These are phyloP conservation scores for Labeo rohita DNA, from an alignment of 2,113 vertebrate species.

Conservation along the genomic window DNA sequence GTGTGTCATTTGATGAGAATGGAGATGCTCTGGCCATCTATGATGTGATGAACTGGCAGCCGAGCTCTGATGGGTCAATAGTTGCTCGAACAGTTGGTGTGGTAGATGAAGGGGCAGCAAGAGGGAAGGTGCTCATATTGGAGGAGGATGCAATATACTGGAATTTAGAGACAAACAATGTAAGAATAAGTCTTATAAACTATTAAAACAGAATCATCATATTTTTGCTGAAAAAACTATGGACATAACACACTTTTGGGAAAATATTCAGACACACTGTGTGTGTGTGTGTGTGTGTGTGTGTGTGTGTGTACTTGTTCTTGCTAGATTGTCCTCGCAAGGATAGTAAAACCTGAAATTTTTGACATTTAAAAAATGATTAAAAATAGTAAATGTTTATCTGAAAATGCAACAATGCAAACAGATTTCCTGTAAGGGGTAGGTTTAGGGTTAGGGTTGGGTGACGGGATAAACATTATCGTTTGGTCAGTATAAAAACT, in stretches of 20 bases:
- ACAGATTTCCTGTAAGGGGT: too few species aligned
- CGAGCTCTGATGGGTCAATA: constrained; percentile 11
- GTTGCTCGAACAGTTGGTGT: constrained; percentile 35
- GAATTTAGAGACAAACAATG: constrained; percentile 1
- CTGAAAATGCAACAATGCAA: too few species aligned
- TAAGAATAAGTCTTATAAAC: not conserved
- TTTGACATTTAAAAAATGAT: too few species aligned
- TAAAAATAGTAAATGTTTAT: too few species aligned
- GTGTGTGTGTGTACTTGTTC: not conserved
- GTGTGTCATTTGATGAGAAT: constrained; percentile 48
- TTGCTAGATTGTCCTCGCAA: too few species aligned
- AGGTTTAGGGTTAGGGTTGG: too few species aligned
- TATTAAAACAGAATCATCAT: not conserved
- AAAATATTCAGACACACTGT: not conserved
- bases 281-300: not conserved
- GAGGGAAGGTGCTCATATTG: not conserved
- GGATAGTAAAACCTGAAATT: too few species aligned
- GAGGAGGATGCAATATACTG: constrained; percentile 22
- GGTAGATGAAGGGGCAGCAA: constrained; percentile 6
- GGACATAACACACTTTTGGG: not conserved
- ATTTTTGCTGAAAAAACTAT: not conserved
- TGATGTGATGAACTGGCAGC: constrained; percentile 50
- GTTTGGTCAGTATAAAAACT: too few species aligned
- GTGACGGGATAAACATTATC: too few species aligned
- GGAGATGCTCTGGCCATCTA: constrained; percentile 45